Percentiles rank a stretch among this genome's conserved stretches.
phyloP scores from a whole-genome alignment of 1,140 invertebrate genomes.

The Anastrepha ludens region DNA sequence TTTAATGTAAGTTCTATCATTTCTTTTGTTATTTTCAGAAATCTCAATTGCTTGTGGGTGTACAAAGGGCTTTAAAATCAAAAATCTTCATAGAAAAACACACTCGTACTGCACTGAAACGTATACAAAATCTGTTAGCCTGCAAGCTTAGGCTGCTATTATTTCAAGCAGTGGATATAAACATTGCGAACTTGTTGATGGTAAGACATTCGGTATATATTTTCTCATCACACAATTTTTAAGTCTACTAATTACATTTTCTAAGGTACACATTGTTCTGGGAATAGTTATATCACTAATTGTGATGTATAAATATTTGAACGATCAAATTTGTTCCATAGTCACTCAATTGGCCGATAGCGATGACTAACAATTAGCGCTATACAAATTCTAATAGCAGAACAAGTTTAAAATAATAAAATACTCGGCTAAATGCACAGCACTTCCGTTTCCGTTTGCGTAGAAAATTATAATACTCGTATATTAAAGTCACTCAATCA shows the following conservation, averaged over 20 bases:
- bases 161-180: slow-evolving; percentile 36
- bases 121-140: slow-evolving; percentile 56
- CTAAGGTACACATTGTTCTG: background rate
- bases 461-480: no score
- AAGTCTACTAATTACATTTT: background rate
- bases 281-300: slow-evolving; percentile 60
- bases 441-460: no score
- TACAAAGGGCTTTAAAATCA: slow-evolving; percentile 50
- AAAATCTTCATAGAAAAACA: slow-evolving; percentile 47
- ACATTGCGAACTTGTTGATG: slow-evolving; percentile 47
- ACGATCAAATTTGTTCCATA: slow-evolving; percentile 62
- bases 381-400: background rate
- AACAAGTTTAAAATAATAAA: no score
- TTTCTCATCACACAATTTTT: background rate
- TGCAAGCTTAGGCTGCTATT: slow-evolving; percentile 19
- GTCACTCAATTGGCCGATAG: slow-evolving; percentile 59
- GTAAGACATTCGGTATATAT: background rate
- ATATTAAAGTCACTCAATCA: no score
- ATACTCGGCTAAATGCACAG: no score
- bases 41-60: slow-evolving; percentile 52
- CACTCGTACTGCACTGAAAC: slow-evolving; percentile 58
- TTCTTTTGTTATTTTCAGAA: slow-evolving; percentile 56
- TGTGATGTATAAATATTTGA: slow-evolving; percentile 62
- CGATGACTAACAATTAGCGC: slow-evolving; percentile 32
- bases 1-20: background rate